Conservation (phyloP, 2,888 invertebrate genomes). For the Antitype chi region DNA sequence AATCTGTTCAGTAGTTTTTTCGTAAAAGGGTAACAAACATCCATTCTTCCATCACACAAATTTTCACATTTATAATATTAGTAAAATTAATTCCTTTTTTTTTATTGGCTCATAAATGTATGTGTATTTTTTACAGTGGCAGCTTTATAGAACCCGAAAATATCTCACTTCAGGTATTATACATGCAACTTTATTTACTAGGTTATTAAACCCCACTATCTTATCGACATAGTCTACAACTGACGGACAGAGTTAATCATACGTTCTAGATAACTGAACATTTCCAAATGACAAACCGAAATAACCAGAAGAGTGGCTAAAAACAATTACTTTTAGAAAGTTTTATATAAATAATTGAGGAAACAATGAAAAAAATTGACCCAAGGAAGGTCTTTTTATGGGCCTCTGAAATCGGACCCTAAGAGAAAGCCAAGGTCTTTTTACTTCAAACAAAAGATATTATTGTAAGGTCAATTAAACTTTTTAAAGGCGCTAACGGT, state of each 20-base stretch:
- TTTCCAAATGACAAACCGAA: slow-evolving; percentile 15
- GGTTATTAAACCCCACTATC: neutral
- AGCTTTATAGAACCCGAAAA: neutral
- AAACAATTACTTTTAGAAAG: slow-evolving; percentile 64
- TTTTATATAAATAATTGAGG: slow-evolving; percentile 71
- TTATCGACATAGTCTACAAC: too few relatives aligned
- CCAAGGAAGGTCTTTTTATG: slow-evolving; percentile 65
- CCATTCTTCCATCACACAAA: too few relatives aligned
- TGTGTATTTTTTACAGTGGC: neutral
- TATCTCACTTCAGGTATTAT: neutral
- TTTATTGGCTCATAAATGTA: neutral
- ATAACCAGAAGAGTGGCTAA: slow-evolving; percentile 33
- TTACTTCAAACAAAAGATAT: slow-evolving; percentile 79
- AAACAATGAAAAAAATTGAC: slow-evolving; percentile 75
- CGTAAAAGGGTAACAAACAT: too few relatives aligned
- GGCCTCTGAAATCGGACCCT: slow-evolving; percentile 66
- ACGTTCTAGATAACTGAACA: neutral
- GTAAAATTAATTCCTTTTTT: neutral
- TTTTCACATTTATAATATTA: too few relatives aligned
- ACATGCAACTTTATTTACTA: neutral
- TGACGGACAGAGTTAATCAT: neutral
- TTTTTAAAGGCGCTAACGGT: slow-evolving; percentile 76
- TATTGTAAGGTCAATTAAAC: slow-evolving; percentile 83
- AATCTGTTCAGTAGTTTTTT: too few relatives aligned
- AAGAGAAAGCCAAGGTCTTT: slow-evolving; percentile 67